Conservation (phyloP, 92 coral and sea anemone species). For the Epizoanthus illoricatus region DNA sequence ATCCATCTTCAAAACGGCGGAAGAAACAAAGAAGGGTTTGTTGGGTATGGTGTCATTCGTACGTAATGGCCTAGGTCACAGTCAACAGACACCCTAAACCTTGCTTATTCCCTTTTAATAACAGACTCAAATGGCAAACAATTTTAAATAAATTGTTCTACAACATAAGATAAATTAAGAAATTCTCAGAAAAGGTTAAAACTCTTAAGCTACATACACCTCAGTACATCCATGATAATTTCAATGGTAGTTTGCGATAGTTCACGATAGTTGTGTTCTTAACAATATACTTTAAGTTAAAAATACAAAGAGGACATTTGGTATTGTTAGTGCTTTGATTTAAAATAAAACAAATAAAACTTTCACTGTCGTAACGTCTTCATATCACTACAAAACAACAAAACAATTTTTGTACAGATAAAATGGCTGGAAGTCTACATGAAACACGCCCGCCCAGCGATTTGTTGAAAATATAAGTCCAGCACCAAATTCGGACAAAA, state of each 20-base stretch:
- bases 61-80: no score
- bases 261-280: background rate
- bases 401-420: background rate
- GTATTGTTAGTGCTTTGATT: slow-evolving; percentile 3
- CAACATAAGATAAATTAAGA: no score
- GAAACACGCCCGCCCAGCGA: background rate
- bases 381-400: slow-evolving; percentile 25
- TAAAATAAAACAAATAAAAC: background rate
- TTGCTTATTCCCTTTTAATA: no score
- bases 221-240: no score
- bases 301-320: background rate
- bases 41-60: no score
- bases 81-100: no score
- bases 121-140: no score
- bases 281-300: background rate
- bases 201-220: background rate
- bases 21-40: no score
- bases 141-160: no score
- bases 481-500: background rate
- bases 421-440: background rate
- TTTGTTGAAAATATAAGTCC: background rate
- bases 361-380: background rate
- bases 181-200: background rate
- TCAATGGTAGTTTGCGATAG: no score
- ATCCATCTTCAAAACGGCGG: no score